These are phyloP conservation scores for Oncorhynchus tshawytscha DNA, from an alignment of 2,113 vertebrate genomes.

Conservation along the genomic window DNA sequence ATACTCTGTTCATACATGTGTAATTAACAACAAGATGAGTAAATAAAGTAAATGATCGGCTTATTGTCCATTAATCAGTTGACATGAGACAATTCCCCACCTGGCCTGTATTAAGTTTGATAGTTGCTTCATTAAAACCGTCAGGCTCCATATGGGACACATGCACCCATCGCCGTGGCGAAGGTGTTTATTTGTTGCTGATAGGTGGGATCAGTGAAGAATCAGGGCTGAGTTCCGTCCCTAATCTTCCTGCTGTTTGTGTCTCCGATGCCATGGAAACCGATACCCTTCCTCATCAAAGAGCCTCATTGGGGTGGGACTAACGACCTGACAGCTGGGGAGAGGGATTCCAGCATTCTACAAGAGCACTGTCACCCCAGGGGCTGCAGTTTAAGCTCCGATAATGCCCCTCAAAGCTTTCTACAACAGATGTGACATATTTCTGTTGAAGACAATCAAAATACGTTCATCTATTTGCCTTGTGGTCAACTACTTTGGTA, in stretches of 20 bases:
- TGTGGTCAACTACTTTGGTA: conserved; percentile 11
- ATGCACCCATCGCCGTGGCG: conserved; percentile 33
- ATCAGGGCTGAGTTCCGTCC: conserved; percentile 63
- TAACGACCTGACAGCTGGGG: conserved; percentile 72
- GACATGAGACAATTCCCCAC: conserved; percentile 61
- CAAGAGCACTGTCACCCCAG: conserved; percentile 56
- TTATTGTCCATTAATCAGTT: conserved; percentile 58
- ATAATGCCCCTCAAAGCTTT: conserved; percentile 69
- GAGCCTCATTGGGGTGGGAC: conserved; percentile 67
- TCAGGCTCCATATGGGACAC: conserved; percentile 37
- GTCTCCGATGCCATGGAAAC: conserved; percentile 75
- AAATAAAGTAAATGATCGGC: conserved; percentile 40
- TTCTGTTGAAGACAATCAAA: conserved; percentile 44
- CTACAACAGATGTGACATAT: conserved; percentile 69
- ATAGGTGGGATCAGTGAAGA: conserved; percentile 66
- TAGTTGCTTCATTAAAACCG: conserved; percentile 61
- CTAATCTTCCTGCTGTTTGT: conserved; percentile 74
- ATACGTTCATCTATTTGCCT: conserved; percentile 12
- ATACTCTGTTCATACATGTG: conserved; percentile 48
- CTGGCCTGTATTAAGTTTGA: conserved; percentile 49
- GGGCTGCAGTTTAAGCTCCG: conserved; percentile 66
- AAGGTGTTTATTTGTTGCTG: conserved; percentile 77
- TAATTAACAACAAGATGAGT: conserved; percentile 42
- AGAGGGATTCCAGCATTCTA: conserved; percentile 57
- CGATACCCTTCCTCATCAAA: conserved; percentile 73